phyloP scores from a whole-genome alignment of 2,113 vertebrate genomes.

The Oreochromis tanganicae region DNA sequence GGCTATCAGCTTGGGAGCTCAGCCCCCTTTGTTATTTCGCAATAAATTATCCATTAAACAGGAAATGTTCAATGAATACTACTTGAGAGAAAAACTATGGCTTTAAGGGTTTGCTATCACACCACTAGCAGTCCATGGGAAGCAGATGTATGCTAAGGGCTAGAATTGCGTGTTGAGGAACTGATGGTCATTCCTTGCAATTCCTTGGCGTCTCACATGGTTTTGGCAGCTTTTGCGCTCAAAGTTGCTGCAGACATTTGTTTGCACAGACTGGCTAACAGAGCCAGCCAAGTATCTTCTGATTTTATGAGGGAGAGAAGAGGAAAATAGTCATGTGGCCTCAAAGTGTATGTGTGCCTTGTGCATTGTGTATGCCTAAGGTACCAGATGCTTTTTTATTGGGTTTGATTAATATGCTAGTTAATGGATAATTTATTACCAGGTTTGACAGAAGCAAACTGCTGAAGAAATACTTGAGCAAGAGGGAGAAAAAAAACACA shows the following conservation, averaged over 20 bases:
- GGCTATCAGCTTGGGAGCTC: neutral
- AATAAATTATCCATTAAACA: neutral
- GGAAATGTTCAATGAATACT: neutral
- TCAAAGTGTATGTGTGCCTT: neutral
- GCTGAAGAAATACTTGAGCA: neutral
- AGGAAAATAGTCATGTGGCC: neutral
- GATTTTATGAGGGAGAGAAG: neutral
- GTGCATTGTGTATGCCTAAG: neutral
- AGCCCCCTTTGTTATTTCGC: neutral
- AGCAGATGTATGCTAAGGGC: neutral
- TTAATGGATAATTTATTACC: slow-evolving; percentile 34
- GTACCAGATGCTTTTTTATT: slow-evolving; percentile 10
- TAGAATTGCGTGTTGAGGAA: slow-evolving; percentile 2
- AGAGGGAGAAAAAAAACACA: neutral
- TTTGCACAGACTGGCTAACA: slow-evolving; percentile 33
- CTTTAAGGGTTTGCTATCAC: neutral
- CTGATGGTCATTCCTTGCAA: slow-evolving; percentile 8
- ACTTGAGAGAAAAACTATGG: neutral
- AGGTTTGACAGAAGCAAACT: neutral
- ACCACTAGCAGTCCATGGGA: neutral
- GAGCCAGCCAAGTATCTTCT: slow-evolving; percentile 7
- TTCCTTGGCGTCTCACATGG: slow-evolving; percentile 15
- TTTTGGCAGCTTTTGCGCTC: slow-evolving; percentile 18
- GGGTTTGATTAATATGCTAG: slow-evolving; percentile 17
- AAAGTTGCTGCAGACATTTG: slow-evolving; percentile 38